Evolutionary conservation across 2,797 vertebrate genomes (phyloP).

Genomic region (Alcedo atthis): DNA sequence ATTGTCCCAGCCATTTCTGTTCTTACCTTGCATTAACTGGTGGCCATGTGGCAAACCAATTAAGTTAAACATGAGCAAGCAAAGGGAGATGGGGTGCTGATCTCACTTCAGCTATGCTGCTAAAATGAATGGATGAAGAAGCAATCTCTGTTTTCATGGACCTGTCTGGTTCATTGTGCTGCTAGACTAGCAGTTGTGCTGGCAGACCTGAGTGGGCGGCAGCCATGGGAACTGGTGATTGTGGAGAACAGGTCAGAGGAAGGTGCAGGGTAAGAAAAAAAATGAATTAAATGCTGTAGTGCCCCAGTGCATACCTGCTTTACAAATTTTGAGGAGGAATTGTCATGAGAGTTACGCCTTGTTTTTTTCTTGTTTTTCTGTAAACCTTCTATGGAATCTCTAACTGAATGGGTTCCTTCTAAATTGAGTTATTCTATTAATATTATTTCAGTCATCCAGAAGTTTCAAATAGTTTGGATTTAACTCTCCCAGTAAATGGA

Average conservation of each 20-base stretch:
- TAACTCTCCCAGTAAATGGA: neutral
- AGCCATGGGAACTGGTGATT: neutral
- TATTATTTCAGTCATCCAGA: neutral
- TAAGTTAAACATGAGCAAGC: neutral
- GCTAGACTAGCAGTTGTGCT: neutral
- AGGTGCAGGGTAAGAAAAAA: neutral
- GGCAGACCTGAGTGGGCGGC: neutral
- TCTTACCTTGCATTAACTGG: neutral
- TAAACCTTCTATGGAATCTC: neutral
- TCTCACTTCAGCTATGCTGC: rapidly evolving
- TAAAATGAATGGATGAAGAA: neutral
- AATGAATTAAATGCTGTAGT: neutral
- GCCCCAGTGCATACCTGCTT: neutral
- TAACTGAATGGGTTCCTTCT: neutral
- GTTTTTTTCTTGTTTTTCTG: neutral
- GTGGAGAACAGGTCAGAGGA: neutral
- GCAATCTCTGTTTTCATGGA: neutral
- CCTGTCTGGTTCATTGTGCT: neutral
- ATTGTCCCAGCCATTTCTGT: neutral
- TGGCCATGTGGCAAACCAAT: neutral
- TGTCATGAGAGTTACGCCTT: neutral
- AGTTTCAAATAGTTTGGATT: neutral
- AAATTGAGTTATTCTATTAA: neutral
- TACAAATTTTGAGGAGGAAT: neutral
- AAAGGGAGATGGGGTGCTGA: neutral